Evolutionary conservation across 92 coral and sea anemone genomes (phyloP).

Genomic region (Zoanthus sociatus): DNA sequence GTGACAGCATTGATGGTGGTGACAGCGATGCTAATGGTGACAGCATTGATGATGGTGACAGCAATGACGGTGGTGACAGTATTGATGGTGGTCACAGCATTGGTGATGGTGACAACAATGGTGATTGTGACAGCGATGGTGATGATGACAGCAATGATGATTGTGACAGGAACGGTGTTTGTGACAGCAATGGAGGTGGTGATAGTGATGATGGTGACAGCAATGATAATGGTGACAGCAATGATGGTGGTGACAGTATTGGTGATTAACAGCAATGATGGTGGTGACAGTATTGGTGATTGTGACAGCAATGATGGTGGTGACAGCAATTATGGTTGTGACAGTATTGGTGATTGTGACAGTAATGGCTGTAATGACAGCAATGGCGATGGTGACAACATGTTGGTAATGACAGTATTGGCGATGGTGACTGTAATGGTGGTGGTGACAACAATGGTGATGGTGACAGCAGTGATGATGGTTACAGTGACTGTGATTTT

Average conservation of each 20-base stretch:
- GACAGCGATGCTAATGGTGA: not conserved
- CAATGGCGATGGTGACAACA: not conserved
- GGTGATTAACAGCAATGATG: not conserved
- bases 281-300: not conserved
- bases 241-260: too few relatives aligned
- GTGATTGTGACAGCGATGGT: not conserved
- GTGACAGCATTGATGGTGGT: not conserved
- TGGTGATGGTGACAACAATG: not conserved
- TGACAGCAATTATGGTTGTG: not conserved
- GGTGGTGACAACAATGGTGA: not conserved
- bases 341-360: not conserved
- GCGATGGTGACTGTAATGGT: not conserved
- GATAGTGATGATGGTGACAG: not conserved
- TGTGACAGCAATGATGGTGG: not conserved
- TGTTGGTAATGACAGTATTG: too few relatives aligned
- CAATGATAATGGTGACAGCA: not conserved
- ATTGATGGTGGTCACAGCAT: not conserved
- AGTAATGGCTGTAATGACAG: not conserved
- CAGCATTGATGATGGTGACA: too few relatives aligned
- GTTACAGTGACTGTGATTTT: not conserved
- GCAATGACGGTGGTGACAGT: not conserved
- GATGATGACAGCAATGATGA: not conserved
- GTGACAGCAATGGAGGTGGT: not conserved
- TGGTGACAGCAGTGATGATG: not conserved
- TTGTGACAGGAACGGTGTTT: not conserved